Evolutionary conservation across 2,113 vertebrate genomes (phyloP).

Genomic region (Bufo bufo): DNA sequence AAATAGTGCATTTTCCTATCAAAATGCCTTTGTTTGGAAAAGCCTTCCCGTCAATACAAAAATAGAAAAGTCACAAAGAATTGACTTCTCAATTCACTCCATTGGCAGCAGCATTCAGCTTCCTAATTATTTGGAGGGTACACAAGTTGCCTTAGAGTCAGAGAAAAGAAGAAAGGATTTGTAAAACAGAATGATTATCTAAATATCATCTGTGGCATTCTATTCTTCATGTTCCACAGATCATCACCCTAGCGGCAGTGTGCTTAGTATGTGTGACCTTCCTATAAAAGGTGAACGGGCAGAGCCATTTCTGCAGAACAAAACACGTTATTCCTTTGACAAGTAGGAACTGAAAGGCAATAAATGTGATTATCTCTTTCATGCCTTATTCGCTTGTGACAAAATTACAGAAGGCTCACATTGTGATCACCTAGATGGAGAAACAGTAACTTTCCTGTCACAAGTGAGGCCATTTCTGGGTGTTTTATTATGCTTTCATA

Average conservation of each 20-base stretch:
- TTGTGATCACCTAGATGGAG: conserved; percentile 23
- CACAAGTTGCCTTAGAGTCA: conserved; percentile 21
- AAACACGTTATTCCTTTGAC: conserved; percentile 51
- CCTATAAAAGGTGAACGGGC: neutral
- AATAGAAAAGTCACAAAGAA: conserved; percentile 20
- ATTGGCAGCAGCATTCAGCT: conserved; percentile 40
- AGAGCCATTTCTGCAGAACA: conserved; percentile 39
- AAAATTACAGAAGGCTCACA: conserved; percentile 46
- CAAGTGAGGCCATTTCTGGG: conserved; percentile 27
- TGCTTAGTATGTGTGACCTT: conserved; percentile 58
- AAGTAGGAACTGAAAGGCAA: conserved; percentile 47
- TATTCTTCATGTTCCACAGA: conserved; percentile 54
- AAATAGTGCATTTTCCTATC: neutral
- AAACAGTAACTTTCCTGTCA: conserved; percentile 3
- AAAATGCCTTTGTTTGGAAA: conserved; percentile 39
- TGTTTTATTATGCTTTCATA: conserved; percentile 26
- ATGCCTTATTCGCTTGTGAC: conserved; percentile 32
- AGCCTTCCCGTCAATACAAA: conserved; percentile 36
- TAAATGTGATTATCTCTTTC: conserved; percentile 49
- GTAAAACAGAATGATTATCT: conserved; percentile 54
- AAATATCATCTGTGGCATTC: conserved; percentile 54
- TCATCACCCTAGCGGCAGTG: conserved; percentile 52
- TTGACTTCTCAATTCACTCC: conserved; percentile 32
- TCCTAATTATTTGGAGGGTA: conserved; percentile 54
- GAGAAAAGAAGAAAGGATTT: conserved; percentile 46